Evolutionary conservation across 1,140 invertebrate genomes (phyloP), one percentile per base, ranked within the genome.

Genomic region (Macrosteles quadrilineatus): DNA sequence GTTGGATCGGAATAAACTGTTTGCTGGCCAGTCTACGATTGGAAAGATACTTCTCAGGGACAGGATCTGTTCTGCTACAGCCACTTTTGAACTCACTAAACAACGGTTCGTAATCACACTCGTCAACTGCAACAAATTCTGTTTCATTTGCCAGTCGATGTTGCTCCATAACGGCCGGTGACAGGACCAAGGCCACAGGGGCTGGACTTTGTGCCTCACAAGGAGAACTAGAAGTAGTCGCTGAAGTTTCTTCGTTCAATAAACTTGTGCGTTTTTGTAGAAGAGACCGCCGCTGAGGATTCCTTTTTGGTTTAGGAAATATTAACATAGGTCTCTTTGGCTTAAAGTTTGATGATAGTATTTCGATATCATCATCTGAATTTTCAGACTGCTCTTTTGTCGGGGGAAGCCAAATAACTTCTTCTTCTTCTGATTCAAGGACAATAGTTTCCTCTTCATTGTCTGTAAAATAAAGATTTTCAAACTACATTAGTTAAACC

Each of bases 291-390:
- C 14, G 47, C 6, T 4, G 47, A 3, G n/a, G n/a, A 9, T 21
- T 50, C 47, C 47, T 50, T 21, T 50, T 50, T 50, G 47, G 47
- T 50, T 50, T 50, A 21, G 47, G 47, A n/a, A 50, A 50, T 17
- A 3, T 17, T n/a, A 50, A 4, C 47, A 3, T 17, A 21, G 14
- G 47, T 50, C n/a, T 50, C n/a, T 50, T 50, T 21, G 14, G 4
- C n/a, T 50, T 50, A n/a, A 50, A 19, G n/a, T 19, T 50, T 4
- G 14, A 50, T 4, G 47, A 50, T 4, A 50, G 4, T 3, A 50
- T 21, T 21, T 50, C 47, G 4, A 50, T n/a, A 50, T 50, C 47
- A 21, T 17, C 14, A 21, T 50, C 47, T 50, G 6, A n/a, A 3
- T 3, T 4, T 19, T 50, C 47, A 4, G 6, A 6, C 6, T 50